Percentiles rank a stretch among this genome's conserved stretches.
These are phyloP conservation scores for Myiotriccus ornatus DNA, from an alignment of 2,797 vertebrate species.

Conservation along the genomic window DNA sequence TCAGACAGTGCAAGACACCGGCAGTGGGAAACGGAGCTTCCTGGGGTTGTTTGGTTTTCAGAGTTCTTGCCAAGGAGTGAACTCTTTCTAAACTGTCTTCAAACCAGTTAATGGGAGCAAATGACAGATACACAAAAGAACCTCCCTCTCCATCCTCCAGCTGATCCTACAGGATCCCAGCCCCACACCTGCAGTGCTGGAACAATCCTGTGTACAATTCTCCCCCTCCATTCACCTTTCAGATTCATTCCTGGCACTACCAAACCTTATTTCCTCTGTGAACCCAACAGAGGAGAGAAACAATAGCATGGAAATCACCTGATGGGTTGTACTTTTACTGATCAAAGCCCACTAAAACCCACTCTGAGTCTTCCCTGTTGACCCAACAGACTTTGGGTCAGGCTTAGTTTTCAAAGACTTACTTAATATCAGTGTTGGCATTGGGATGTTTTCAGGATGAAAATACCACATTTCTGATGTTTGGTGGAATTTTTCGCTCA, in stretches of 20 bases:
- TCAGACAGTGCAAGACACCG: neutral
- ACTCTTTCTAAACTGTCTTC: neutral
- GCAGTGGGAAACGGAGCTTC: neutral
- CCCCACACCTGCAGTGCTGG: neutral
- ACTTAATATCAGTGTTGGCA: neutral
- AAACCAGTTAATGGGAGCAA: neutral
- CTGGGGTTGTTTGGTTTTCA: neutral
- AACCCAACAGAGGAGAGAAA: neutral
- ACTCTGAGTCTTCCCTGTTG: neutral
- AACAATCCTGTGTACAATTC: neutral
- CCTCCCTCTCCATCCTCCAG: neutral
- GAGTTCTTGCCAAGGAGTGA: neutral
- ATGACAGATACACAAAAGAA: neutral
- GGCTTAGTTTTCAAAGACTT: neutral
- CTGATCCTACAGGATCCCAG: constrained; percentile 17
- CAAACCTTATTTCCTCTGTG: neutral
- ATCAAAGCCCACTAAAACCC: neutral
- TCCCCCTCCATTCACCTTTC: neutral
- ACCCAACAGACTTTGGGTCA: neutral
- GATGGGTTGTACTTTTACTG: neutral
- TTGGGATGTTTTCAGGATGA: neutral
- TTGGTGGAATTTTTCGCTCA: neutral
- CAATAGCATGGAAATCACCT: neutral
- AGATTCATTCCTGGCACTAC: constrained; percentile 10
- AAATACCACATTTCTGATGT: neutral